Evolutionary conservation across 2,797 vertebrate genomes (phyloP).

Genomic region (Tokudaia muenninki): DNA sequence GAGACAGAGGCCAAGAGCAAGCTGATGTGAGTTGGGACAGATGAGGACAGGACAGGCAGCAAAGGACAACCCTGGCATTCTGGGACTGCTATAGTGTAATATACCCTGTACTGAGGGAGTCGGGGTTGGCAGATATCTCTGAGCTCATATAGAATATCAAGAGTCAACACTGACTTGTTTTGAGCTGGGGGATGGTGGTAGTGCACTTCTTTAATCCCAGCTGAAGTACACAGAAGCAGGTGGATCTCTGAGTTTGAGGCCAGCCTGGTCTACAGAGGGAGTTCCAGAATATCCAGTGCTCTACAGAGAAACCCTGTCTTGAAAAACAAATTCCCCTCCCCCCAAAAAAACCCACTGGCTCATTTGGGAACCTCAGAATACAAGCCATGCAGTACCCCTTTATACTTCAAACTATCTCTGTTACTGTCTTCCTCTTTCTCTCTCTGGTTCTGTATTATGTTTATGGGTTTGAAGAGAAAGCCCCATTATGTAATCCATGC

Average conservation of each 20-base stretch:
- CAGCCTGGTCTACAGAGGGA: neutral
- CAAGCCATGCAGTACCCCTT: neutral
- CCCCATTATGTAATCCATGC: neutral
- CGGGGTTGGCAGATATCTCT: neutral
- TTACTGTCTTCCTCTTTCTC: neutral
- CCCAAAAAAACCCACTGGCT: neutral
- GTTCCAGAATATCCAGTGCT: neutral
- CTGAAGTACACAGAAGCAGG: neutral
- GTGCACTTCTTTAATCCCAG: neutral
- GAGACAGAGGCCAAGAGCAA: conserved; percentile 97
- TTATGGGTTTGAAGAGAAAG: neutral
- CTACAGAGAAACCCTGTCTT: neutral
- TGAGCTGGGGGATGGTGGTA: neutral
- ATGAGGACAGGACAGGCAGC: neutral
- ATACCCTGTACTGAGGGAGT: accelerated
- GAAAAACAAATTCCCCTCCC: neutral
- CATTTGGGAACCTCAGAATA: neutral
- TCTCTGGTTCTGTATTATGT: neutral
- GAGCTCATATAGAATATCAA: neutral
- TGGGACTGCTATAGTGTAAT: neutral
- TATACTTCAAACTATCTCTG: neutral
- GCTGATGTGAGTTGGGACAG: conserved; percentile 91
- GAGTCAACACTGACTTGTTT: neutral
- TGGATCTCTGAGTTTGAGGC: neutral
- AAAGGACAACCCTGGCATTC: neutral